Base-by-base conservation (phyloP, 2,888 invertebrate species). In the Proisotoma minuta region DNA sequence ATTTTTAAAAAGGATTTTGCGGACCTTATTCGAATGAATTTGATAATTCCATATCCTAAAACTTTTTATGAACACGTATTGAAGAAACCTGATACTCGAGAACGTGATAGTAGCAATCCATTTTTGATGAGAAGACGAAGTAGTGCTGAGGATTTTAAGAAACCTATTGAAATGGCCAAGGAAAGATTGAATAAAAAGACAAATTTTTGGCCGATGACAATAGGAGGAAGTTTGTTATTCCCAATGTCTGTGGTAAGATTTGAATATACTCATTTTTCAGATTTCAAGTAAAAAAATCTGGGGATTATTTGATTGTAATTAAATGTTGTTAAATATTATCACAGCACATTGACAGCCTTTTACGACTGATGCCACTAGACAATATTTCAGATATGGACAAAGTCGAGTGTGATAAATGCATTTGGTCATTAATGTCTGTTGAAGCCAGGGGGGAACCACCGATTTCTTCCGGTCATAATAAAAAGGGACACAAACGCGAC, bases 1-100 rank as follows among this genome's bases (percentile, higher is more conserved):
- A 43, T 39, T 53, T 48, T 12, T 69, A n/a, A 18, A 18, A 43
- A 77, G 77, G 95, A 96, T 78, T 92, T 96, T 78, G 92, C 92
- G 0, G 84, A 86, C 5, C 82, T 96, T 39, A 91, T 96, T 83
- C 88, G 90, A 76, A 86, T 87, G 73, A 91, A 92, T 76, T 83
- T 86, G 58, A 76, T 97, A 66, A 82, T 86, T 3, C 93, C 95
- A 10, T 71, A 61, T 58, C 62, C 71, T 8, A 15, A 50, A 8
- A 63, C 60, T 34, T 59, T 53, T 29, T 39, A 54, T 20, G 66
- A 66, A 8, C 58, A 60, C 49, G 47, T 63, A 8, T 54, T 50
- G 2, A 62, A 59, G 26, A 66, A 66, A 39, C 58, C 60, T 15
- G 43, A 43, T 18, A 20, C 18, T 4, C n/a, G n/a, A n/a, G 65